phyloP scores from a whole-genome alignment of 2,797 vertebrate species.

The Chlorospingus flavigularis region DNA sequence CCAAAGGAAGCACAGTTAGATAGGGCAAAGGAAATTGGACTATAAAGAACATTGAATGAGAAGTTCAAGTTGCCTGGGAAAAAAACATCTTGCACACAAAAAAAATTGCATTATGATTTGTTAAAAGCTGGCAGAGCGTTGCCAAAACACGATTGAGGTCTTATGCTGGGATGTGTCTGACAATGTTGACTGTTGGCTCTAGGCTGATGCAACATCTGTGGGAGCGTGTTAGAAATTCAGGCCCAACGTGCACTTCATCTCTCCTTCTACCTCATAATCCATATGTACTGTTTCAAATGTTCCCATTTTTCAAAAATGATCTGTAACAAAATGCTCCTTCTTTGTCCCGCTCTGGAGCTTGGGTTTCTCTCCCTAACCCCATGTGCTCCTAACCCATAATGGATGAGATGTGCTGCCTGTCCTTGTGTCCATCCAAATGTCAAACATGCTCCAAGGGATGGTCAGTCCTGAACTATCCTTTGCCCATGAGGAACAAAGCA shows the following conservation, averaged over 20 bases:
- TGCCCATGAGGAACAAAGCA: background rate
- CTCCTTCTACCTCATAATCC: background rate
- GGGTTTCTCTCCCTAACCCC: background rate
- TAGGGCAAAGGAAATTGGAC: background rate
- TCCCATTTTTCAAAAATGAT: background rate
- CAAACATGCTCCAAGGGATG: background rate
- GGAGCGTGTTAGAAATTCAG: background rate
- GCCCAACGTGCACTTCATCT: background rate
- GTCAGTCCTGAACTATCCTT: background rate
- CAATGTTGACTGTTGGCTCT: background rate
- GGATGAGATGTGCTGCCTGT: background rate
- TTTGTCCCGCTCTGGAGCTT: background rate
- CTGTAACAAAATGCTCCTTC: background rate
- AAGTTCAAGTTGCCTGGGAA: background rate
- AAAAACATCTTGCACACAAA: background rate
- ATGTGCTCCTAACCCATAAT: background rate
- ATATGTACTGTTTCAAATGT: background rate
- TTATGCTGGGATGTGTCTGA: background rate
- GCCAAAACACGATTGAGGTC: background rate
- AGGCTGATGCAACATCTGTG: background rate
- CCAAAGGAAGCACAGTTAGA: background rate
- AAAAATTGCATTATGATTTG: background rate
- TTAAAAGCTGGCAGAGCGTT: background rate
- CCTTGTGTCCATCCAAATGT: background rate
- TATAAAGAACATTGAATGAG: background rate